Evolutionary conservation across 2,797 vertebrate genomes (phyloP), one percentile per base, ranked within the genome.

Genomic region (Parauchenoglanis punctatus): DNA sequence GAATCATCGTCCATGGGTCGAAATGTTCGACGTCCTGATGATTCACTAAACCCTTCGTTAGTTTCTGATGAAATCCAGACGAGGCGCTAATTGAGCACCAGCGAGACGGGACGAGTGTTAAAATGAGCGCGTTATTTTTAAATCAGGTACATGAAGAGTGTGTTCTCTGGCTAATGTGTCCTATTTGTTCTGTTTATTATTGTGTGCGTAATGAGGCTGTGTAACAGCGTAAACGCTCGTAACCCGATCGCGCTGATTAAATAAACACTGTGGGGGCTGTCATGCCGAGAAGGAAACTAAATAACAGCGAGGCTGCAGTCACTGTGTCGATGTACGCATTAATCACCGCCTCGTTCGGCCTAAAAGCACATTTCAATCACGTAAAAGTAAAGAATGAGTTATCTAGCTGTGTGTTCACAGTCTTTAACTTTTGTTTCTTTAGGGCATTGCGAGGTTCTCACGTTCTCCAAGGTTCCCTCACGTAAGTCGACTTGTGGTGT

Each of bases 381-480:
- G 6, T 44, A 81, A 85, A 82, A 52, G 23, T 10, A 25, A 13
- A 5, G 35, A 82, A 63, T 31, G 40, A 52, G 17, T 31, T 61
- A 81, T 35, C 56, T 40, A 61, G 5, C 61, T 28, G 11, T 15
- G 56, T 31, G 25, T 78, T 84, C 20, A 52, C 20, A 82, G 44
- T 52, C 17, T 28, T 44, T 72, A 0, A 2, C 15, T 73, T 44
- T 86, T 94, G 91, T 92, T 82, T 91, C 91, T 78, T 4, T 93
- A 99, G 98, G 97, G 97, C 85, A 93, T 96, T 88, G 92, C 94
- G 90, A 95, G 96, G 91, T 96, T 96, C 89, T 93, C 95, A 85
- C 95, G 96, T 87, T 97, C 98, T 70, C 97, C 97, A 31, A 95
- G 96, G 83, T 95, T 96, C 91, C 91, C 95, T 3, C 97, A 97